phyloP scores from a whole-genome alignment of 1,140 invertebrate genomes.

The Daktulosphaira vitifoliae region DNA sequence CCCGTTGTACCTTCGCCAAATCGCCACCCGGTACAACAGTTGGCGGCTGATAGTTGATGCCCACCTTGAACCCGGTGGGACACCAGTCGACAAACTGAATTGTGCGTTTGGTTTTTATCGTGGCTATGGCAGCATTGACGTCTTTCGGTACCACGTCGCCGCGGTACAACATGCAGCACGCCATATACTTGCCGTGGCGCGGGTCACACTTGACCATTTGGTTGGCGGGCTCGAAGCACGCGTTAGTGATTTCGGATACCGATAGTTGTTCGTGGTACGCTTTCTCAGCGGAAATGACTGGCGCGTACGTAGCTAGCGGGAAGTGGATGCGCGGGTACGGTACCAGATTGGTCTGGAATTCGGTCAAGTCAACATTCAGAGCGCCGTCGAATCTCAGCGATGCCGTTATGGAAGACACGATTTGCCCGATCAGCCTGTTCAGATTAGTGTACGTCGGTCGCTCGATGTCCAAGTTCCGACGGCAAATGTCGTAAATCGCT shows the following conservation, averaged over 20 bases:
- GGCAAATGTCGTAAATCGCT: slow-evolving; percentile 80
- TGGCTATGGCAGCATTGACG: slow-evolving; percentile 71
- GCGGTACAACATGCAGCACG: slow-evolving; percentile 51
- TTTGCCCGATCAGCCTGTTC: slow-evolving; percentile 9
- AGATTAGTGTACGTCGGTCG: slow-evolving; percentile 22
- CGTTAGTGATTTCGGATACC: slow-evolving; percentile 1
- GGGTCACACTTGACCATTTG: slow-evolving; percentile 53
- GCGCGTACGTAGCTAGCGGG: slow-evolving; percentile 68
- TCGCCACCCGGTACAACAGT: slow-evolving; percentile 53
- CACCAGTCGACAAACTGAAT: slow-evolving; percentile 39
- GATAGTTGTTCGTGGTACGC: slow-evolving; percentile 44
- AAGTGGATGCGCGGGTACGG: slow-evolving; percentile 53
- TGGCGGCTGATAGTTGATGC: slow-evolving; percentile 51
- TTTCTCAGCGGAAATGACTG: slow-evolving; percentile 70
- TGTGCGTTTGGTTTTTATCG: slow-evolving; percentile 66
- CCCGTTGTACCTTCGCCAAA: slow-evolving; percentile 61
- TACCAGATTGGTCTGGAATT: slow-evolving; percentile 51
- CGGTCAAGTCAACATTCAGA: slow-evolving; percentile 11
- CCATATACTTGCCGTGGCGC: slow-evolving; percentile 48
- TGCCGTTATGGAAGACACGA: not conserved
- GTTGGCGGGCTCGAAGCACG: slow-evolving; percentile 44
- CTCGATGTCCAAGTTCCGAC: slow-evolving; percentile 50
- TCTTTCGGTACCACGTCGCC: slow-evolving; percentile 60
- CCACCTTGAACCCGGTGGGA: slow-evolving; percentile 64
- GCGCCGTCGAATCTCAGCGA: slow-evolving; percentile 20